Conservation (phyloP, 1,140 invertebrate species). For the Polyergus mexicanus region DNA sequence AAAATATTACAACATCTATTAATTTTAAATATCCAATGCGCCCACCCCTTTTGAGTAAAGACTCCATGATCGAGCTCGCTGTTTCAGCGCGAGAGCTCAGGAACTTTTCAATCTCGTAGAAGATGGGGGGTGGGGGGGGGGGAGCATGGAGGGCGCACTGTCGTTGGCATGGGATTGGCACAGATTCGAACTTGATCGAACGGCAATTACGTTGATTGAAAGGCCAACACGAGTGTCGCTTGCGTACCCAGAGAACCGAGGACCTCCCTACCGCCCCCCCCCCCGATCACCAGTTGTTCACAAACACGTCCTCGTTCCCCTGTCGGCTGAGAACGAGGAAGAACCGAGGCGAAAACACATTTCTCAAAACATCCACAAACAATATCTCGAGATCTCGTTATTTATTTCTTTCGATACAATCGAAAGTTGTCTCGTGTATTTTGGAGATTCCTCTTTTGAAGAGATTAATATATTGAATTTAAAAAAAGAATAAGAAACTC, state of each 20-base stretch:
- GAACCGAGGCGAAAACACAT: conserved; percentile 35
- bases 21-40: conserved; percentile 15
- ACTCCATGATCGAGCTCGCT: conserved; percentile 51
- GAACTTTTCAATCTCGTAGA: conserved; percentile 71
- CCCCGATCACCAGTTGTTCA: background rate
- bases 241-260: conserved; percentile 38
- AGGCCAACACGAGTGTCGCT: conserved; percentile 68
- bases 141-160: conserved; percentile 46
- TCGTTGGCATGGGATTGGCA: conserved; percentile 61
- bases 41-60: background rate
- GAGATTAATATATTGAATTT: background rate
- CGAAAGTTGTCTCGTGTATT: background rate
- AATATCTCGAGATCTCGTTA: conserved; percentile 21
- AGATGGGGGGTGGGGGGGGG: no score
- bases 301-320: conserved; percentile 8
- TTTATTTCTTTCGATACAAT: background rate
- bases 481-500: background rate
- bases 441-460: background rate
- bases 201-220: conserved; percentile 74
- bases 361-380: conserved; percentile 31
- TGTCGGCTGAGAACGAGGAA: background rate
- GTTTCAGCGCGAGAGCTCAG: conserved; percentile 46
- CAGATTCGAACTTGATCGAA: conserved; percentile 68
- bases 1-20: background rate
- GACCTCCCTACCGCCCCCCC: no score